phyloP scores from a whole-genome alignment of 2,797 vertebrate genomes.

The Erithacus rubecula region DNA sequence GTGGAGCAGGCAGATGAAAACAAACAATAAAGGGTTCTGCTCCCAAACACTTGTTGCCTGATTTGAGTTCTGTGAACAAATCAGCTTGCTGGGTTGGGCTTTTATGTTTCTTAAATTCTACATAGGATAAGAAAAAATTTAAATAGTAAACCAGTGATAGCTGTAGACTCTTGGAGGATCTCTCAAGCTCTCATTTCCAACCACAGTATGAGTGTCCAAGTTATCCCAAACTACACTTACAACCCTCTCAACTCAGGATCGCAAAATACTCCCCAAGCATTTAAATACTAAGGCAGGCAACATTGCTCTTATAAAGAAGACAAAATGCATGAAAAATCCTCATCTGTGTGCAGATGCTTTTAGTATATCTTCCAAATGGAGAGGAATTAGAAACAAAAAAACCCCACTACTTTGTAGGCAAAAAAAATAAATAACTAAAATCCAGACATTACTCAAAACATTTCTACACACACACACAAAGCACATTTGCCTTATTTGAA shows the following conservation, averaged over 20 bases:
- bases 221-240: neutral
- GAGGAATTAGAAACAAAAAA: neutral
- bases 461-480: neutral
- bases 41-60: accelerated
- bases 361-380: neutral
- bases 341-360: neutral
- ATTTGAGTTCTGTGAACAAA: neutral
- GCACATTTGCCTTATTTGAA: neutral
- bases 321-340: neutral
- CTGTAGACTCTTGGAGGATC: neutral
- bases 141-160: neutral
- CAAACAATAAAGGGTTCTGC: neutral
- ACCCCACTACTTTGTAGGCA: accelerated
- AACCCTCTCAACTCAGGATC: neutral
- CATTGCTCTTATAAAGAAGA: neutral
- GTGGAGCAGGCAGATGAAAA: neutral
- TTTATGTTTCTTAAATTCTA: neutral
- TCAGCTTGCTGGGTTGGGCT: neutral
- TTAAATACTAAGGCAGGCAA: neutral
- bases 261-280: neutral
- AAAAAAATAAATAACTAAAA: neutral
- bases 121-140: accelerated
- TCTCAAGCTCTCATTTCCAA: neutral
- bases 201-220: neutral
- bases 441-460: accelerated